Conservation (phyloP, 2,113 vertebrate genomes). For the Osmerus mordax region DNA sequence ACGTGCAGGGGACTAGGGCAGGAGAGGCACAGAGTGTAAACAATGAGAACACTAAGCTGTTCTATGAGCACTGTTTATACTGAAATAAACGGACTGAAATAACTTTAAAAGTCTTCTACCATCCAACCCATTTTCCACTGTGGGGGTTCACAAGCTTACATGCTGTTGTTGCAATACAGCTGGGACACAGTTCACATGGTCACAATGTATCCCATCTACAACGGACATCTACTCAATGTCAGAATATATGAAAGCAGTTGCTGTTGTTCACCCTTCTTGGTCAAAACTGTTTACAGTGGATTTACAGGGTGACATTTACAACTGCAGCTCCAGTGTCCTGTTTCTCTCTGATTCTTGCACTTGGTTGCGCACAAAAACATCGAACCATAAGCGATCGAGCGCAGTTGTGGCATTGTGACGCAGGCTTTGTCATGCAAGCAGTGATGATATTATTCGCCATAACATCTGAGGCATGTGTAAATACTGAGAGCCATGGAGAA, state of each 20-base stretch:
- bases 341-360: slow-evolving; percentile 52
- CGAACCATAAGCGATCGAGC: slow-evolving; percentile 22
- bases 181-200: slow-evolving; percentile 21
- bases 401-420: slow-evolving; percentile 28
- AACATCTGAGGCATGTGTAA: neutral
- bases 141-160: neutral
- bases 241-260: slow-evolving; percentile 62
- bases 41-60: slow-evolving; percentile 5
- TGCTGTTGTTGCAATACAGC: slow-evolving; percentile 7
- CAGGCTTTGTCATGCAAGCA: slow-evolving; percentile 16
- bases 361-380: slow-evolving; percentile 41
- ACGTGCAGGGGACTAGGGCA: neutral
- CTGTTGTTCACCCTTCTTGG: slow-evolving; percentile 59
- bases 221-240: slow-evolving; percentile 27
- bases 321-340: slow-evolving; percentile 42
- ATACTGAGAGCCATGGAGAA: neutral
- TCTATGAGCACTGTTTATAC: neutral
- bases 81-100: neutral
- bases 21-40: slow-evolving; percentile 1
- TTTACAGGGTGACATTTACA: slow-evolving; percentile 71
- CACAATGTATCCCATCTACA: slow-evolving; percentile 3
- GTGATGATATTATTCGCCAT: neutral
- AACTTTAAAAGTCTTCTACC: neutral
- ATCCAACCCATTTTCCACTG: neutral
- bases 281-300: slow-evolving; percentile 61